Conservation (phyloP, 1,140 invertebrate species). For the Sinella curviseta region DNA sequence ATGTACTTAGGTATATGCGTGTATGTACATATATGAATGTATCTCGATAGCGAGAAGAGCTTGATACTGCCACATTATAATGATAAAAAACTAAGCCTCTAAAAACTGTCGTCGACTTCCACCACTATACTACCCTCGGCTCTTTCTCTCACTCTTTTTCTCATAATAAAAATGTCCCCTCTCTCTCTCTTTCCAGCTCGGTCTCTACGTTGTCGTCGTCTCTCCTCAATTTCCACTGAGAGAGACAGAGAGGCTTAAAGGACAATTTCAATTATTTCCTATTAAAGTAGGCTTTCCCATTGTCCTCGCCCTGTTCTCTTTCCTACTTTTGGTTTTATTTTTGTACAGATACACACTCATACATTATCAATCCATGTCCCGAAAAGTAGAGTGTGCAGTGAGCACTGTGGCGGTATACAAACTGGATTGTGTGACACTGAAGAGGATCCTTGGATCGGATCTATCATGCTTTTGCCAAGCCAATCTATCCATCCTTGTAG, state of each 20-base stretch:
- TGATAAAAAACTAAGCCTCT: slow-evolving; percentile 20
- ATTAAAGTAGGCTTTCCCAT: slow-evolving; percentile 40
- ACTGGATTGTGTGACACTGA: slow-evolving; percentile 29
- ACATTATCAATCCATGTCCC: neutral
- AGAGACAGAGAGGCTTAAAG: slow-evolving; percentile 38
- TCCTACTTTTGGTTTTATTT: slow-evolving; percentile 20
- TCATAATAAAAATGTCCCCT: slow-evolving; percentile 39
- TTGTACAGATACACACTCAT: neutral
- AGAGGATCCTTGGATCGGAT: slow-evolving; percentile 38
- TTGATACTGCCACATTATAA: neutral
- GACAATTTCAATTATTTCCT: slow-evolving; percentile 48
- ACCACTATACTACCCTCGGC: neutral
- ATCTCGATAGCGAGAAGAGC: too few species aligned
- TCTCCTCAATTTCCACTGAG: neutral
- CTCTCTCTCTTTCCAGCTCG: neutral
- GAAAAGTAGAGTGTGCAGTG: neutral
- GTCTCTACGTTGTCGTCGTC: neutral
- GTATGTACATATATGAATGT: too few species aligned
- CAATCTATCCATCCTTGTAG: neutral
- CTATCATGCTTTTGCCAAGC: slow-evolving; percentile 21
- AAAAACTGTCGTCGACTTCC: slow-evolving; percentile 15
- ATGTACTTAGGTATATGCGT: neutral
- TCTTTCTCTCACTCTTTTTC: slow-evolving; percentile 6
- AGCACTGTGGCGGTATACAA: neutral
- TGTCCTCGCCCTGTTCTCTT: slow-evolving; percentile 13